Percentiles rank a stretch among this genome's conserved stretches.
Evolutionary conservation across 1,140 invertebrate genomes (phyloP).

Genomic region (Macrostomum lignano): DNA sequence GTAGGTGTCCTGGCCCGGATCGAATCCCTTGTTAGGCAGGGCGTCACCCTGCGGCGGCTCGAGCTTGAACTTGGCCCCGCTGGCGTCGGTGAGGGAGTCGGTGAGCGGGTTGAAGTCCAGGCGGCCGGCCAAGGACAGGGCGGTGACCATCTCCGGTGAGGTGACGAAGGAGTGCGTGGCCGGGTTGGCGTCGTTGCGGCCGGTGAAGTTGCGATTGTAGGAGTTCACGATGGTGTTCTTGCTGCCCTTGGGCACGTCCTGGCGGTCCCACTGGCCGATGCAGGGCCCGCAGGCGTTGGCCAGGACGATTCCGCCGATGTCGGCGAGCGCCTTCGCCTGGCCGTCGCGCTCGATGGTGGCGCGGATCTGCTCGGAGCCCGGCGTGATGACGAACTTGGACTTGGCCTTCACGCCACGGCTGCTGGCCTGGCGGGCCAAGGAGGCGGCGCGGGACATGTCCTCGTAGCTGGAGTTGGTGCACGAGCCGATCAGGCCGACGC

Average conservation of each 20-base stretch:
- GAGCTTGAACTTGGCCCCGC: conserved; percentile 69
- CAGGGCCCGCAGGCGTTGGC: conserved; percentile 96
- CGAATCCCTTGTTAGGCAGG: conserved; percentile 65
- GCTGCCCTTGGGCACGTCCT: conserved; percentile 90
- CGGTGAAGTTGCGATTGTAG: conserved; percentile 93
- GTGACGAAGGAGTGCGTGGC: conserved; percentile 93
- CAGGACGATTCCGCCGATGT: conserved; percentile 55
- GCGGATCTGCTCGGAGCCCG: conserved; percentile 87
- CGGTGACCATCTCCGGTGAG: conserved; percentile 93
- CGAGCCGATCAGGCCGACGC: conserved; percentile 84
- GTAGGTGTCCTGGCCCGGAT: conserved; percentile 83
- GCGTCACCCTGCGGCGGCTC: conserved; percentile 67
- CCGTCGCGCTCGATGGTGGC: conserved; percentile 95
- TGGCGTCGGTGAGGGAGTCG: conserved; percentile 28
- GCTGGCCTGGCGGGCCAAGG: conserved; percentile 71
- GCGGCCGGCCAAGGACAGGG: conserved; percentile 61
- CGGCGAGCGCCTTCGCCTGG: conserved; percentile 37
- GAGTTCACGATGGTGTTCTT: conserved; percentile 99
- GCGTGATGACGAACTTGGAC: conserved; percentile 86
- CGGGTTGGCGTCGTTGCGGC: conserved; percentile 86
- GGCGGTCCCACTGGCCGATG: conserved; percentile 84
- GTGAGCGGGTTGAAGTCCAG: conserved; percentile 74
- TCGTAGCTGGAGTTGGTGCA: conserved; percentile 99
- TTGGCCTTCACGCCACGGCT: conserved; percentile 74
- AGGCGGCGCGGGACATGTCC: conserved; percentile 87